Conservation (phyloP, 2,113 vertebrate genomes). For the Crypturellus undulatus region DNA sequence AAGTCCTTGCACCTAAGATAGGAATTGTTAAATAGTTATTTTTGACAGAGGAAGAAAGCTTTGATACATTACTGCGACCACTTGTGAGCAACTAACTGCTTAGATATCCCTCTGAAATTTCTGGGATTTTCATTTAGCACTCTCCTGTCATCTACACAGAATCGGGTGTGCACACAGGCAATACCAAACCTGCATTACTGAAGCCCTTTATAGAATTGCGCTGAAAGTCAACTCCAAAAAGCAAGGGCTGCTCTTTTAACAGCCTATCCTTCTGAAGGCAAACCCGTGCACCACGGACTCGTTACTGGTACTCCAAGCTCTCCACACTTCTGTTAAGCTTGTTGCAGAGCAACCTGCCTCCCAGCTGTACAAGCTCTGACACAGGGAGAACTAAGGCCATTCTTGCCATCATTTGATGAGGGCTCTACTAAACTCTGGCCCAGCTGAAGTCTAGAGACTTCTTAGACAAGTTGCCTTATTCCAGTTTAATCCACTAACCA, state of each 20-base stretch:
- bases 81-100: not conserved
- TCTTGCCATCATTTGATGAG: not conserved
- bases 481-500: not conserved
- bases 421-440: not conserved
- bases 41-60: not conserved
- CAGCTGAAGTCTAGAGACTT: not conserved
- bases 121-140: not conserved
- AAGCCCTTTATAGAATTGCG: not conserved
- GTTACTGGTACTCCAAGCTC: not conserved
- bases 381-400: not conserved
- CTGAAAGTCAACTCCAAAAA: not conserved
- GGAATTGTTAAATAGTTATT: not conserved
- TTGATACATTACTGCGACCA: not conserved
- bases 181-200: not conserved
- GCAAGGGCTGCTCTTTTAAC: not conserved
- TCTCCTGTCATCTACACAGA: not conserved
- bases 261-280: not conserved
- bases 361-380: conserved; percentile 24
- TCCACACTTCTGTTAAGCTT: conserved; percentile 1
- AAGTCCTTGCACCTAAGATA: not conserved
- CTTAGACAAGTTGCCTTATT: not conserved
- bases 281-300: not conserved
- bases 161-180: not conserved
- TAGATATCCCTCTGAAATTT: not conserved
- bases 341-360: not conserved